Percentiles rank a stretch among this genome's conserved stretches.
Conservation (phyloP, 2,888 invertebrate genomes). For the Nowickia ferox region DNA sequence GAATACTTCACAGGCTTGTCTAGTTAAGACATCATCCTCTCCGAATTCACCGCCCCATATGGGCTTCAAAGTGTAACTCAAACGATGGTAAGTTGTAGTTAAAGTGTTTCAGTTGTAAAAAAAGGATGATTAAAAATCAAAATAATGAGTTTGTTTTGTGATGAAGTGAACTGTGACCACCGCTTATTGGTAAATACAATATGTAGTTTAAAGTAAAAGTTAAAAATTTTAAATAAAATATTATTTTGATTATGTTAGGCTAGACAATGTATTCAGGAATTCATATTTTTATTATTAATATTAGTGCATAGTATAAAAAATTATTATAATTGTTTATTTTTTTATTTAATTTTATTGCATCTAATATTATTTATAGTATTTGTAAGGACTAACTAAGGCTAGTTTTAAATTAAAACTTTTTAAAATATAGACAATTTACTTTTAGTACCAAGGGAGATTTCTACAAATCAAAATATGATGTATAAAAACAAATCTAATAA, state of each 20-base stretch:
- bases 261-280: conserved; percentile 64
- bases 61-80: conserved; percentile 63
- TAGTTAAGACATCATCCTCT: conserved; percentile 85
- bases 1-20: conserved; percentile 87
- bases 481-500: background rate
- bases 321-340: conserved; percentile 36
- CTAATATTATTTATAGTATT: conserved; percentile 10
- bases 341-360: conserved; percentile 31
- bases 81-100: conserved; percentile 47
- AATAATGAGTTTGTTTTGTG: conserved; percentile 55
- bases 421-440: conserved; percentile 36
- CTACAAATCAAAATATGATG: background rate
- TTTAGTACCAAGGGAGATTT: conserved; percentile 16
- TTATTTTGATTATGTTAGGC: conserved; percentile 45
- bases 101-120: background rate
- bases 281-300: conserved; percentile 39
- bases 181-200: conserved; percentile 62
- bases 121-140: background rate
- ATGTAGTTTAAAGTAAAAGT: conserved; percentile 12
- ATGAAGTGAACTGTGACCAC: conserved; percentile 69
- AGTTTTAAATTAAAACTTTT: conserved; percentile 10
- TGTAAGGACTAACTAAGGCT: conserved; percentile 16
- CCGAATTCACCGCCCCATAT: conserved; percentile 69
- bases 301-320: conserved; percentile 29
- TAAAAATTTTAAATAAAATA: conserved; percentile 15